These are phyloP conservation scores for Petrophora chlorosata DNA, from an alignment of 2,888 invertebrate species.

Conservation along the genomic window DNA sequence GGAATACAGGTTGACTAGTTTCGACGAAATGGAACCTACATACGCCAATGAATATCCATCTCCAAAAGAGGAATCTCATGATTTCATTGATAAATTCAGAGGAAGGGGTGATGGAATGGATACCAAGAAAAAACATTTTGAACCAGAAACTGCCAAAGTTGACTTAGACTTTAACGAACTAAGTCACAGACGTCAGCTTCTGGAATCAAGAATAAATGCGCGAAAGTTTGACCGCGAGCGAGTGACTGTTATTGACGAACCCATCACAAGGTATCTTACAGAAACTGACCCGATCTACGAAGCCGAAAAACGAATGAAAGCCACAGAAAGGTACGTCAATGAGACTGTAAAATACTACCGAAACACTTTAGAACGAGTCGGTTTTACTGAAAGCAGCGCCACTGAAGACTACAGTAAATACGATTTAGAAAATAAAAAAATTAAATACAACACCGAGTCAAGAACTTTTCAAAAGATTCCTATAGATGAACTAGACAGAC, in stretches of 20 bases:
- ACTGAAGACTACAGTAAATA: conserved; percentile 79
- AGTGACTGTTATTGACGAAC: conserved; percentile 62
- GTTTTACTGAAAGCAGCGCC: conserved; percentile 78
- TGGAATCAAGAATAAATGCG: conserved; percentile 90
- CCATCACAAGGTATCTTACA: conserved; percentile 67
- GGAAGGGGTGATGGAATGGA: conserved; percentile 88
- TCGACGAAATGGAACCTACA: conserved; percentile 78
- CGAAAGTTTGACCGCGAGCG: conserved; percentile 75
- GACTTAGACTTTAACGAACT: conserved; percentile 84
- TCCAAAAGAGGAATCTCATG: conserved; percentile 55
- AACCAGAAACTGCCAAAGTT: conserved; percentile 62
- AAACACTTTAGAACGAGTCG: conserved; percentile 83
- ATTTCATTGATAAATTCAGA: conserved; percentile 74
- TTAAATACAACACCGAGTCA: conserved; percentile 73
- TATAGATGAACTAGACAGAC: conserved; percentile 67
- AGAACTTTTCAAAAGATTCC: conserved; percentile 65
- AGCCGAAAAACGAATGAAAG: conserved; percentile 75
- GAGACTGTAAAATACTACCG: conserved; percentile 84
- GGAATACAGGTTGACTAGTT: conserved; percentile 82
- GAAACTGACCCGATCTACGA: conserved; percentile 79
- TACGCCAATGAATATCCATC: conserved; percentile 71
- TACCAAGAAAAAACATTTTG: conserved; percentile 80
- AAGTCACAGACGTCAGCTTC: conserved; percentile 88
- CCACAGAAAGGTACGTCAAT: conserved; percentile 82
- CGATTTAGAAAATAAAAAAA: conserved; percentile 72